A percentile compares a stretch with the other conserved stretches of the same genome.
phyloP scores from a whole-genome alignment of 2,888 invertebrate genomes.

The Rhyacophila evoluta region DNA sequence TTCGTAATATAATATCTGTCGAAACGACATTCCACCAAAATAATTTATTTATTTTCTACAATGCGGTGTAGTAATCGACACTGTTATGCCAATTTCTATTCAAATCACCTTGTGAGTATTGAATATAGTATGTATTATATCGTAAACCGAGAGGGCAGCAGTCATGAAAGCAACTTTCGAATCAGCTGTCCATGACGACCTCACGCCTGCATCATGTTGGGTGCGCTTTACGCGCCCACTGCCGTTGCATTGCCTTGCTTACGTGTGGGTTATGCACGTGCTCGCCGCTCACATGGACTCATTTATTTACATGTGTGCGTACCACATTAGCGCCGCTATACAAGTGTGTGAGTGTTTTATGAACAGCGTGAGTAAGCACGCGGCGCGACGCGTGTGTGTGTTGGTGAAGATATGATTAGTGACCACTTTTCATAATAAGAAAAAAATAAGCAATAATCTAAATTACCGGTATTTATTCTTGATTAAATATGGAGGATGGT shows the following conservation, averaged over 20 bases:
- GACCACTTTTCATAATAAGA: not conserved
- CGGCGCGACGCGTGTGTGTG: not conserved
- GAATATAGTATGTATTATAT: not conserved
- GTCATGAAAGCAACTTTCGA: conserved; percentile 18
- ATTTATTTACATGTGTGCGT: not conserved
- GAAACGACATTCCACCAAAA: conserved; percentile 1
- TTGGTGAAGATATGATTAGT: not conserved
- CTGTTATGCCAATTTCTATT: conserved; percentile 24
- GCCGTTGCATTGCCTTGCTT: not conserved
- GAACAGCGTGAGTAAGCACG: not conserved
- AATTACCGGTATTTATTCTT: no score
- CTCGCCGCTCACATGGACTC: not conserved
- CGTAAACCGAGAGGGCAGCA: not conserved
- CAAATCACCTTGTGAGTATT: not conserved
- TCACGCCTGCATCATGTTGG: conserved; percentile 19
- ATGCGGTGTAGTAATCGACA: conserved; percentile 22
- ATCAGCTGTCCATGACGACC: conserved; percentile 16
- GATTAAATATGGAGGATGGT: no score
- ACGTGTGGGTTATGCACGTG: conserved; percentile 1
- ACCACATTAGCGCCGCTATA: not conserved
- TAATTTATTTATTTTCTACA: conserved; percentile 22
- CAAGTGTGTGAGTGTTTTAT: not conserved
- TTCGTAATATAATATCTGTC: not conserved
- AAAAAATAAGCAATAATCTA: no score
- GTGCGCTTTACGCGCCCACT: conserved; percentile 22